Evolutionary conservation across 2,113 vertebrate genomes (phyloP).

Genomic region (Sturnus vulgaris): DNA sequence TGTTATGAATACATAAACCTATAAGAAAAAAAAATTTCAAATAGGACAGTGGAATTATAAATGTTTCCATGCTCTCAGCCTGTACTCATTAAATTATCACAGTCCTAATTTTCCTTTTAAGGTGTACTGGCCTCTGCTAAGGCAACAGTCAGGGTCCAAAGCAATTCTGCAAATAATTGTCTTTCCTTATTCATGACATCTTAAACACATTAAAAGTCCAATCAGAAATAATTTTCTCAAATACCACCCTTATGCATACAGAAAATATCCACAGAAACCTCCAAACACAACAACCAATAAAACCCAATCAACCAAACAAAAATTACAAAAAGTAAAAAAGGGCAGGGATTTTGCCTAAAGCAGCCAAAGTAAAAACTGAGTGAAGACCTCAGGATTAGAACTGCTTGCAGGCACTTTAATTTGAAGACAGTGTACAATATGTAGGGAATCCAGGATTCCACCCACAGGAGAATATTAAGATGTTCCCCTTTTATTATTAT

Average conservation of each 20-base stretch:
- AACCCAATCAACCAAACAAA: not conserved
- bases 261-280: not conserved
- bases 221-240: not conserved
- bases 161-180: not conserved
- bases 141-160: slow-evolving; percentile 19
- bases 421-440: not conserved
- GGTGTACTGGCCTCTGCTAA: slow-evolving; percentile 17
- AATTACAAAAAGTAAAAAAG: not conserved
- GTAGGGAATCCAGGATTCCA: not conserved
- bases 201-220: not conserved
- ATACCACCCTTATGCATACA: not conserved
- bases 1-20: not conserved
- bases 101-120: slow-evolving; percentile 12
- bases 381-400: not conserved
- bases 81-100: slow-evolving; percentile 50
- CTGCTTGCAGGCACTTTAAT: slow-evolving; percentile 14
- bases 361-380: not conserved
- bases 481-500: not conserved
- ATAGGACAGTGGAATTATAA: not conserved
- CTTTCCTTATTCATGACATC: not conserved
- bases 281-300: not conserved
- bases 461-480: not conserved
- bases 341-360: not conserved
- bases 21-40: not conserved
- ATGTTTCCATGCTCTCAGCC: not conserved